phyloP scores from a whole-genome alignment of 2,888 invertebrate genomes.

The Spodoptera littoralis region DNA sequence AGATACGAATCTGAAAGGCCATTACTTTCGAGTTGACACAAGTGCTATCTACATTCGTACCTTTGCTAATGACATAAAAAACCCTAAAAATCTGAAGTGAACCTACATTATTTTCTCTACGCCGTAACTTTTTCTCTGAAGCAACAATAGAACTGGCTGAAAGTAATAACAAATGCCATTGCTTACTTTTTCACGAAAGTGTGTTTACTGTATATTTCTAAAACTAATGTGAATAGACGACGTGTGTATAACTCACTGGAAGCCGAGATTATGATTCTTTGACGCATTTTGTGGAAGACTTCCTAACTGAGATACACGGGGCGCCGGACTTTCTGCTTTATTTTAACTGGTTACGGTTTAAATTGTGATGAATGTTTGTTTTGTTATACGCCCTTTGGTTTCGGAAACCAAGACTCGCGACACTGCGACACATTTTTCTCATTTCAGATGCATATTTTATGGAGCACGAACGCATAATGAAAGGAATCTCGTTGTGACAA shows the following conservation, averaged over 20 bases:
- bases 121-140: constrained; percentile 17
- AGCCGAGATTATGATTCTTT: constrained; percentile 83
- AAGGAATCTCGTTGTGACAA: constrained; percentile 79
- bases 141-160: constrained; percentile 34
- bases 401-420: constrained; percentile 61
- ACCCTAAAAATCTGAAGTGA: constrained; percentile 32
- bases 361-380: constrained; percentile 32
- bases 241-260: constrained; percentile 76
- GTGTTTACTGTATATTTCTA: constrained; percentile 78
- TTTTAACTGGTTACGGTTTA: constrained; percentile 33
- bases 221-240: constrained; percentile 83
- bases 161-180: constrained; percentile 57
- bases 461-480: constrained; percentile 83
- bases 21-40: constrained; percentile 18
- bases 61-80: constrained; percentile 38
- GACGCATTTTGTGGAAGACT: constrained; percentile 48
- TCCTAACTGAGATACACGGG: constrained; percentile 38
- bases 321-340: constrained; percentile 55
- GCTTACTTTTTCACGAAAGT: constrained; percentile 59
- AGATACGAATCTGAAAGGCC: constrained; percentile 19
- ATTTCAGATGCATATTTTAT: constrained; percentile 88
- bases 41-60: constrained; percentile 11
- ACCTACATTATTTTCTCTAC: constrained; percentile 32
- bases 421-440: constrained; percentile 86
- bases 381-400: constrained; percentile 48